Conservation (phyloP, 2,113 vertebrate genomes). For the Fregata magnificens region DNA sequence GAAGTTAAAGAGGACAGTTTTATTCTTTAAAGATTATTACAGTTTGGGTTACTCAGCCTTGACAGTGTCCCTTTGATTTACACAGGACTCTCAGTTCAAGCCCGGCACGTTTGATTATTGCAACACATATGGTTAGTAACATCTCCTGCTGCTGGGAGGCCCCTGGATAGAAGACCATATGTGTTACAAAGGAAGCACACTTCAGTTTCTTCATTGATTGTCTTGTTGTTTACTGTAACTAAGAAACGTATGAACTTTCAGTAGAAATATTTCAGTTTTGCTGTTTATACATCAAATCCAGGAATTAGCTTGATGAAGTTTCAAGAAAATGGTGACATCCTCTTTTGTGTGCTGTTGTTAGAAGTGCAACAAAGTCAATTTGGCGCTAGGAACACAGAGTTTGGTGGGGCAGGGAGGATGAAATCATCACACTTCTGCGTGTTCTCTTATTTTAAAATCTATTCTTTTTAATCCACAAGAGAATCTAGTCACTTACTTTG, state of each 20-base stretch:
- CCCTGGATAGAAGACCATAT: background rate
- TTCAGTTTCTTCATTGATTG: background rate
- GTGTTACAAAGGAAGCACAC: background rate
- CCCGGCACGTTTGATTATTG: background rate
- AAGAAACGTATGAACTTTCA: background rate
- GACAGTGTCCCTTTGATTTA: background rate
- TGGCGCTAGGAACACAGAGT: background rate
- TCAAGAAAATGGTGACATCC: background rate
- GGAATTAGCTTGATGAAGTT: background rate
- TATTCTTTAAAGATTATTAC: background rate
- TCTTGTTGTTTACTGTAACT: constrained; percentile 2
- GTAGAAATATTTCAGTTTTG: background rate
- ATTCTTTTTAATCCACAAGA: background rate
- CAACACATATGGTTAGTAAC: background rate
- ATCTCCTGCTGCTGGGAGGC: background rate
- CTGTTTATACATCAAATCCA: background rate
- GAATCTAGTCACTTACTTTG: background rate
- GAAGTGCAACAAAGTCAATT: background rate
- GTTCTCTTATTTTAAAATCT: background rate
- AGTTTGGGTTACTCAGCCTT: background rate
- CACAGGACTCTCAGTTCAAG: background rate
- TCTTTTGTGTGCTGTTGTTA: background rate
- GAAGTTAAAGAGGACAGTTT: background rate
- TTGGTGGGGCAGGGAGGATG: background rate
- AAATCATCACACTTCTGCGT: background rate